A percentile compares a stretch with the other conserved stretches of the same genome.
Conservation (phyloP, 2,888 invertebrate genomes). For the Caenorhabditis sinica region DNA sequence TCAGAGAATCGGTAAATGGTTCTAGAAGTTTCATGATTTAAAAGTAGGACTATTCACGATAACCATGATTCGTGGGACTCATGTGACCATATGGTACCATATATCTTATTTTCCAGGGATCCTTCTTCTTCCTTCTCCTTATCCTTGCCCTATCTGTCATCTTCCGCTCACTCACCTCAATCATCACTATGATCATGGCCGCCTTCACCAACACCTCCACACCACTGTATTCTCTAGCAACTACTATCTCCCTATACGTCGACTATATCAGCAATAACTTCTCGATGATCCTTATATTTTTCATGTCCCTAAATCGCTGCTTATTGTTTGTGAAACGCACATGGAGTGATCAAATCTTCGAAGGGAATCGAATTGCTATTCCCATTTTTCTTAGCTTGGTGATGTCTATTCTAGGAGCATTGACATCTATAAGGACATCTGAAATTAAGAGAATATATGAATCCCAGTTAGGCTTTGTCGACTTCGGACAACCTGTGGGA, state of each 20-base stretch:
- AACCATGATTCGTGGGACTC: too few relatives aligned
- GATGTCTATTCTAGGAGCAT: neutral
- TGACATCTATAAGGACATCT: neutral
- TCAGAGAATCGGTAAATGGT: too few relatives aligned
- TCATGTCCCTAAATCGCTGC: slow-evolving; percentile 41
- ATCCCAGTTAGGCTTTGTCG: neutral
- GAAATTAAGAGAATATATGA: neutral
- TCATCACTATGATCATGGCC: neutral
- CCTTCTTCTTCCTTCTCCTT: slow-evolving; percentile 19
- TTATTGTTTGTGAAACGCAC: slow-evolving; percentile 7
- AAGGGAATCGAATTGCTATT: slow-evolving; percentile 1
- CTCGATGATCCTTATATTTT: slow-evolving; percentile 11
- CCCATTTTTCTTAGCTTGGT: neutral
- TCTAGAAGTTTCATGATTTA: neutral
- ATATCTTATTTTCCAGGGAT: slow-evolving; percentile 12
- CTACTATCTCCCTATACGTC: slow-evolving; percentile 1
- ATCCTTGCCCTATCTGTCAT: slow-evolving; percentile 22
- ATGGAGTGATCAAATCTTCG: slow-evolving; percentile 22
- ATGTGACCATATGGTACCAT: too few relatives aligned
- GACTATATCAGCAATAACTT: slow-evolving; percentile 20
- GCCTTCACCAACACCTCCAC: neutral
- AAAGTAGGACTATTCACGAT: too few relatives aligned
- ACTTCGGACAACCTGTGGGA: neutral
- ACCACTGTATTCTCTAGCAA: neutral
- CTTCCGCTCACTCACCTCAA: neutral